Evolutionary conservation across 2,888 invertebrate species (phyloP).

Genomic region (Trissoscelio sp.): DNA sequence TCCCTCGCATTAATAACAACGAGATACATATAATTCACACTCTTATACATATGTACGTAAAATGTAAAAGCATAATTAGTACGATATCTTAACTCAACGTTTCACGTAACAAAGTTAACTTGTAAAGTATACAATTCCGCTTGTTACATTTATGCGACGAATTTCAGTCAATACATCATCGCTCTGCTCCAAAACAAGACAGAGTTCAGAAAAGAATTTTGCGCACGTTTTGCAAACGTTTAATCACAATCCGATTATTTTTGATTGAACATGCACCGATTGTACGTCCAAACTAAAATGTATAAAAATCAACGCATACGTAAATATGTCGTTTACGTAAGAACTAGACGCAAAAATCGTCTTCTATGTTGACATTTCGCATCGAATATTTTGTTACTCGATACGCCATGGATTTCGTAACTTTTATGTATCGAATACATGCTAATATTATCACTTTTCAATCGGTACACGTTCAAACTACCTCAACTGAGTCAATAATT

Average conservation of each 20-base stretch:
- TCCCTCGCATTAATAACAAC: conserved; percentile 17
- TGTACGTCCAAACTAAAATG: background rate
- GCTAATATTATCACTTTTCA: background rate
- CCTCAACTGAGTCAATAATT: background rate
- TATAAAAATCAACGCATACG: background rate
- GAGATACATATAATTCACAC: conserved; percentile 30
- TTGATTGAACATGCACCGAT: background rate
- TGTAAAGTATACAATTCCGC: conserved; percentile 1
- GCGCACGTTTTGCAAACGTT: background rate
- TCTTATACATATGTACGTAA: conserved; percentile 25
- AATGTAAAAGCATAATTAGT: conserved; percentile 22
- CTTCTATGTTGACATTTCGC: background rate
- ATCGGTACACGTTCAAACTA: conserved; percentile 5
- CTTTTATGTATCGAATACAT: background rate
- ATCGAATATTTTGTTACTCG: background rate
- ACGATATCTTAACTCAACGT: conserved; percentile 8
- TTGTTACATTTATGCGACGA: conserved; percentile 8
- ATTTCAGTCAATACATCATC: conserved; percentile 9
- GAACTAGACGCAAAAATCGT: background rate
- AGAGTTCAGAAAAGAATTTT: too few relatives aligned
- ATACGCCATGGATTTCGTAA: background rate
- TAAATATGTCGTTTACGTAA: background rate
- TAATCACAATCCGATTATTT: background rate
- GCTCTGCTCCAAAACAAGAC: too few relatives aligned
- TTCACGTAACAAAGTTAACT: conserved; percentile 3